phyloP scores from a whole-genome alignment of 2,888 invertebrate species.

The Junonia oenone region DNA sequence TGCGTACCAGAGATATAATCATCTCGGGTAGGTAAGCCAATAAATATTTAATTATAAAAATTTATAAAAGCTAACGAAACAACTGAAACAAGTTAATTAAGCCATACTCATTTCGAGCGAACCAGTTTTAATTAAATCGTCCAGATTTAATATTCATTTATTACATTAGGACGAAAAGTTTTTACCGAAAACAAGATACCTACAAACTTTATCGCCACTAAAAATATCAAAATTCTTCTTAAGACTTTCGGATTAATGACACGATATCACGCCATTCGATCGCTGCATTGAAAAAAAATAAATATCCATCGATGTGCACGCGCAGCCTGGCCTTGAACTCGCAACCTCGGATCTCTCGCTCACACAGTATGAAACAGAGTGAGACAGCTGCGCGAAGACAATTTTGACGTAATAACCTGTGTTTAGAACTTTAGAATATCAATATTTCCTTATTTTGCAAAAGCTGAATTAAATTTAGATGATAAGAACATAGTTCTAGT shows the following conservation, averaged over 20 bases:
- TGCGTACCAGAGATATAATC: no score
- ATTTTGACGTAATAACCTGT: background rate
- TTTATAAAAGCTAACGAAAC: no score
- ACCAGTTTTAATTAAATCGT: background rate
- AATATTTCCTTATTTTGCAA: background rate
- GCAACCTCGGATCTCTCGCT: slow-evolving; percentile 4
- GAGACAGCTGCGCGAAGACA: slow-evolving; percentile 5
- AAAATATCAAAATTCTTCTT: slow-evolving; percentile 2
- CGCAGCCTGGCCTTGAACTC: slow-evolving; percentile 25
- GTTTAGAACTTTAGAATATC: background rate
- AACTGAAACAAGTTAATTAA: no score
- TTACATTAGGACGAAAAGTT: background rate
- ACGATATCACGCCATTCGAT: slow-evolving; percentile 15
- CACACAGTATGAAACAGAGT: background rate
- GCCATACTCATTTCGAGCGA: background rate
- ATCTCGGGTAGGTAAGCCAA: no score
- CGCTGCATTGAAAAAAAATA: slow-evolving; percentile 12
- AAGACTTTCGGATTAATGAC: slow-evolving; percentile 16
- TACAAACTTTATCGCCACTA: slow-evolving; percentile 2
- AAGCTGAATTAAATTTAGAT: background rate
- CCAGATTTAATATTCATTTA: background rate
- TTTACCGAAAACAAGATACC: no score
- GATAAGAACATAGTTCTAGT: background rate
- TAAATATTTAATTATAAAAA: no score
- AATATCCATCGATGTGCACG: slow-evolving; percentile 10